A percentile compares a stretch with the other conserved stretches of the same genome.
These are phyloP conservation scores for Wiebesia pumilae DNA, from an alignment of 1,140 invertebrate genomes.

Conservation along the genomic window DNA sequence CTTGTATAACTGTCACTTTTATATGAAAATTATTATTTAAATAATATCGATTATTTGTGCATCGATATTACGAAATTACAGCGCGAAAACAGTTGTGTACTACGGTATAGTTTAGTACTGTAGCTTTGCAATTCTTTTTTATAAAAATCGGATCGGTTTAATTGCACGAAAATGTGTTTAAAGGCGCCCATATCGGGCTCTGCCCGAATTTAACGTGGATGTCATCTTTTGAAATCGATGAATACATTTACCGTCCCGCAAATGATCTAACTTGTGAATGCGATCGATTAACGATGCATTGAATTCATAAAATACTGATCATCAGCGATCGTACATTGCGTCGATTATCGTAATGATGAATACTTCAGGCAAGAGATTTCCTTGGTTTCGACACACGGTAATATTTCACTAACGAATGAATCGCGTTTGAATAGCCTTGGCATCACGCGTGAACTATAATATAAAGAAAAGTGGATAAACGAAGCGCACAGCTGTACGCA, in stretches of 20 bases:
- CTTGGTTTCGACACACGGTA: not conserved
- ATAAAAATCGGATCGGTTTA: too few species aligned
- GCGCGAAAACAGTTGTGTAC: too few species aligned
- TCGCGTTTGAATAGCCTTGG: not conserved
- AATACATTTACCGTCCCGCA: not conserved
- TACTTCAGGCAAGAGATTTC: not conserved
- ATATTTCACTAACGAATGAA: slow-evolving; percentile 10
- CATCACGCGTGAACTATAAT: not conserved
- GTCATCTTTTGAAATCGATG: not conserved
- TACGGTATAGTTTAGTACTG: too few species aligned
- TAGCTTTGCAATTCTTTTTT: too few species aligned
- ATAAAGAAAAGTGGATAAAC: not conserved
- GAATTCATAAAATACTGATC: not conserved
- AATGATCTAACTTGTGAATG: not conserved
- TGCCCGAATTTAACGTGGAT: too few species aligned
- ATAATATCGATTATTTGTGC: too few species aligned
- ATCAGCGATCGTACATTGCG: not conserved
- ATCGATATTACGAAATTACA: too few species aligned
- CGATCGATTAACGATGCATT: not conserved
- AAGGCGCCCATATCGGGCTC: too few species aligned
- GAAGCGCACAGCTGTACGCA: not conserved
- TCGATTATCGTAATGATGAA: not conserved
- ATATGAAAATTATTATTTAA: too few species aligned
- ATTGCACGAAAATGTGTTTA: not conserved
- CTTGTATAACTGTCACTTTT: too few species aligned